Conservation (phyloP, 2,113 vertebrate species). For the Melanocharis versteri region DNA sequence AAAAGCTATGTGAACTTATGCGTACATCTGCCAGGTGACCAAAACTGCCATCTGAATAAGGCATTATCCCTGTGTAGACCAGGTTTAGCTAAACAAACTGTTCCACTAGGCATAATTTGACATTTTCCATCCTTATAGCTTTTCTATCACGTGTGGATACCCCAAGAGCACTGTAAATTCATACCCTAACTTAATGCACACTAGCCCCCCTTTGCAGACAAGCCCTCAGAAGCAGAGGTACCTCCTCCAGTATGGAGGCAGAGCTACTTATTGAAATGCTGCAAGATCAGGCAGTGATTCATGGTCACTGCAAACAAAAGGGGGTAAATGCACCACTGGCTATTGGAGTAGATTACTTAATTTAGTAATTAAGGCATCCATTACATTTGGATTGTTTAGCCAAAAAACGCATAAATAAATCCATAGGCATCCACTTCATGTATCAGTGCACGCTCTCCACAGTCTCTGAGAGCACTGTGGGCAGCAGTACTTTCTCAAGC, state of each 20-base stretch:
- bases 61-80: slow-evolving; percentile 30
- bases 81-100: slow-evolving; percentile 8
- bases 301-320: neutral
- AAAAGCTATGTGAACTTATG: neutral
- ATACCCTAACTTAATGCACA: neutral
- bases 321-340: neutral
- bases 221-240: neutral
- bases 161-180: slow-evolving; percentile 4
- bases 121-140: slow-evolving; percentile 18
- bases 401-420: neutral
- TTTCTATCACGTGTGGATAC: neutral
- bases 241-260: neutral
- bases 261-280: neutral
- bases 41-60: slow-evolving; percentile 46
- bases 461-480: neutral
- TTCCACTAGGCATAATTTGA: slow-evolving; percentile 27
- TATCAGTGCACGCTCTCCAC: neutral
- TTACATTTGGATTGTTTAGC: neutral
- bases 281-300: neutral
- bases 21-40: slow-evolving; percentile 5
- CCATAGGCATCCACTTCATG: neutral
- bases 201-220: neutral
- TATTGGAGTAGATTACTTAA: neutral
- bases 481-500: neutral
- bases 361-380: neutral